These are phyloP conservation scores for Scalopus aquaticus DNA, from an alignment of 2,113 vertebrate species.

Conservation along the genomic window DNA sequence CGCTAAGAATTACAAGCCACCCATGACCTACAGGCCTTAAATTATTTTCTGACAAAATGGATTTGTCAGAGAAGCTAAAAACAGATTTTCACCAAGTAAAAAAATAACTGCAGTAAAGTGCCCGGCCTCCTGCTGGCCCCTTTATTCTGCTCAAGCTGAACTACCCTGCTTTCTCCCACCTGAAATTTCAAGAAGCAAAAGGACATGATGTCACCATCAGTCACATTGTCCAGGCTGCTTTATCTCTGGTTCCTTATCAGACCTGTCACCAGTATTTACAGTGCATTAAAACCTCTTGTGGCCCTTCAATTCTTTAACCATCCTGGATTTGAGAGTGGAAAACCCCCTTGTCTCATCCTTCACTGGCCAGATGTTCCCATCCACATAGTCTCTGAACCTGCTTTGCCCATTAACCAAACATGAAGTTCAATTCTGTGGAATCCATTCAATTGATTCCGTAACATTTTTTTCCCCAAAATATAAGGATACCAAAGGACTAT, in stretches of 20 bases:
- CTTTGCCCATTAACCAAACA: not conserved
- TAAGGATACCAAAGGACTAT: not conserved
- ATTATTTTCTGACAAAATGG: conserved; percentile 34
- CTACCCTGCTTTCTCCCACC: not conserved
- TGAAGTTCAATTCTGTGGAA: not conserved
- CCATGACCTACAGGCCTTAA: not conserved
- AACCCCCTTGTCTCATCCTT: not conserved
- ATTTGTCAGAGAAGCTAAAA: not conserved
- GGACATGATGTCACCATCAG: fast-evolving
- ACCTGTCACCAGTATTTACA: not conserved
- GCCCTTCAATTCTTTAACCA: fast-evolving
- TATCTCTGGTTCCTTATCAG: not conserved
- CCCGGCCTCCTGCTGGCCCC: not conserved
- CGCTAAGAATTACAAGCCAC: conserved; percentile 42
- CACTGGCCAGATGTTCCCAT: too few relatives aligned
- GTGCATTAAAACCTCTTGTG: fast-evolving
- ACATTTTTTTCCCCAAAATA: not conserved
- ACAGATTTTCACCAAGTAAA: not conserved
- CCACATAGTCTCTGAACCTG: fast-evolving
- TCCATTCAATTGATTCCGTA: not conserved
- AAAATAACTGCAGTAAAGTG: not conserved
- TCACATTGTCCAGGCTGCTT: not conserved
- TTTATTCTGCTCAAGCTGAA: not conserved
- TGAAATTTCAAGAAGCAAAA: fast-evolving
- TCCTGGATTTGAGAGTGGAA: not conserved